Conservation (phyloP, 2,113 vertebrate genomes). For the Mixornis gularis region DNA sequence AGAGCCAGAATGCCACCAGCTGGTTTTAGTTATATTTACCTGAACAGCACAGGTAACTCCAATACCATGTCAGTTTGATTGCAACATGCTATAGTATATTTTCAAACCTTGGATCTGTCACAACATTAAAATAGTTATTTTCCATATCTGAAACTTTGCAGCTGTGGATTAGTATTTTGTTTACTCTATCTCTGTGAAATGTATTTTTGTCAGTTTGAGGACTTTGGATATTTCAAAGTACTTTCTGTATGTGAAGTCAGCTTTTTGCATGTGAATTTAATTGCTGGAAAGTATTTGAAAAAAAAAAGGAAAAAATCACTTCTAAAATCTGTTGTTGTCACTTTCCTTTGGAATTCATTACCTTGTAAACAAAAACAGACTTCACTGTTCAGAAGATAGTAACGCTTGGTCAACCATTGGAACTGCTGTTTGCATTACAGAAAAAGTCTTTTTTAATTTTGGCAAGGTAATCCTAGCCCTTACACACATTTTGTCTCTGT, state of each 20-base stretch:
- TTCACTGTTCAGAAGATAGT: background rate
- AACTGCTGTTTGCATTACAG: background rate
- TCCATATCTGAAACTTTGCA: background rate
- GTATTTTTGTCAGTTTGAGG: constrained; percentile 16
- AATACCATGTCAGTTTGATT: background rate
- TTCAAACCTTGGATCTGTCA: background rate
- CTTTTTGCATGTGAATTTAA: constrained; percentile 40
- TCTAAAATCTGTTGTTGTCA: background rate
- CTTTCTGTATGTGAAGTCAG: background rate
- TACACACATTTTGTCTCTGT: background rate
- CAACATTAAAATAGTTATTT: background rate
- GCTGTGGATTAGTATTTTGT: constrained; percentile 40
- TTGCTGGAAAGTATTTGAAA: background rate
- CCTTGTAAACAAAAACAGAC: background rate
- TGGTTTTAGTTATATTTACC: constrained; percentile 1
- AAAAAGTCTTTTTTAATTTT: background rate
- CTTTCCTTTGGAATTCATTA: constrained; percentile 13
- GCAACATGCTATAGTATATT: background rate
- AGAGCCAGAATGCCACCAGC: constrained; percentile 4
- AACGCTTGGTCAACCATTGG: background rate
- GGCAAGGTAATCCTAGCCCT: background rate
- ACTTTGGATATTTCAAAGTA: constrained; percentile 22
- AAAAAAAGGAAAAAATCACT: background rate
- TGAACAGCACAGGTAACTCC: background rate
- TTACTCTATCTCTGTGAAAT: constrained; percentile 29